Conservation (phyloP, 2,888 invertebrate species). For the Zhengitettix transpicula region DNA sequence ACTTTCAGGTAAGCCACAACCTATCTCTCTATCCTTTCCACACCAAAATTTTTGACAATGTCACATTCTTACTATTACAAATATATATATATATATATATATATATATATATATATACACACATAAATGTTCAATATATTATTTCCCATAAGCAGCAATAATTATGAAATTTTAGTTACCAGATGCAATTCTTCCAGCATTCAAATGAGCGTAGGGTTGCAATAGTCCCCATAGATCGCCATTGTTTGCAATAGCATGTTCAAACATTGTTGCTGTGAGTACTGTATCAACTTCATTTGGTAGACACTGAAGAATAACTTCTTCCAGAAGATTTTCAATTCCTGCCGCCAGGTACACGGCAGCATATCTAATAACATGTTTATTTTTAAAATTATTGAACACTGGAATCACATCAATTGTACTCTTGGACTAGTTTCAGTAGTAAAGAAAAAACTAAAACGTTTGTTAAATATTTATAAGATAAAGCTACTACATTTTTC, state of each 20-base stretch:
- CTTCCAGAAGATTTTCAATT: conserved; percentile 75
- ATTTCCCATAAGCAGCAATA: too few relatives aligned
- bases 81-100: too few relatives aligned
- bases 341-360: conserved; percentile 81
- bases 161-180: conserved; percentile 28
- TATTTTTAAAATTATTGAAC: conserved; percentile 3
- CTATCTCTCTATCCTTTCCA: too few relatives aligned
- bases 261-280: conserved; percentile 61
- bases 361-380: conserved; percentile 42
- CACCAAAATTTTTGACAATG: too few relatives aligned
- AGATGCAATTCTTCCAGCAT: conserved; percentile 73
- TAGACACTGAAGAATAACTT: conserved; percentile 56
- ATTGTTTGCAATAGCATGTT: conserved; percentile 70
- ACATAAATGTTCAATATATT: too few relatives aligned
- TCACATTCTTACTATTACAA: too few relatives aligned
- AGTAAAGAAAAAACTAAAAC: neutral
- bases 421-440: neutral
- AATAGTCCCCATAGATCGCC: conserved; percentile 79
- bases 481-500: neutral
- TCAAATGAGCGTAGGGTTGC: conserved; percentile 80
- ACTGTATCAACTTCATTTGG: conserved; percentile 40
- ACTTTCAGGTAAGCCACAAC: too few relatives aligned
- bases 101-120: too few relatives aligned
- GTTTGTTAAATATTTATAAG: neutral
- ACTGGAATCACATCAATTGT: neutral